Conservation (phyloP, 2,113 vertebrate genomes). For the Leucoraja erinaceus region DNA sequence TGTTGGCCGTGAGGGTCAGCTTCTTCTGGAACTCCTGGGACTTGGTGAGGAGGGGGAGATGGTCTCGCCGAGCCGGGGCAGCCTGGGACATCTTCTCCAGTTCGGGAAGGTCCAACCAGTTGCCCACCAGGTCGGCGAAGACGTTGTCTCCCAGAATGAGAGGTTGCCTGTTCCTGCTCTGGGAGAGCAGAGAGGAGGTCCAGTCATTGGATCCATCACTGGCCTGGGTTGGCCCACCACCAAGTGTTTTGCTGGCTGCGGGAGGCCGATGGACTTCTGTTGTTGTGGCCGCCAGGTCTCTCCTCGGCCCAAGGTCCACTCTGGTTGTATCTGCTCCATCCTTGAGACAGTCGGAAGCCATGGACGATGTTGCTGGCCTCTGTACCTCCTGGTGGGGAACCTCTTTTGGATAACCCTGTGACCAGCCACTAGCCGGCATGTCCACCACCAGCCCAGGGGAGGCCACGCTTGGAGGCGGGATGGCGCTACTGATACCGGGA, state of each 20-base stretch:
- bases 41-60: conserved; percentile 50
- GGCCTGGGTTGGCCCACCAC: conserved; percentile 59
- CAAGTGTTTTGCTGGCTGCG: conserved; percentile 55
- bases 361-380: no score
- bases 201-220: conserved; percentile 71
- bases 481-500: conserved; percentile 44
- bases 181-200: conserved; percentile 87
- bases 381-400: neutral
- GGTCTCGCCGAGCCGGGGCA: conserved; percentile 46
- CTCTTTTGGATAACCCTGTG: neutral
- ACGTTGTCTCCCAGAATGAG: conserved; percentile 88
- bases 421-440: neutral
- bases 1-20: conserved; percentile 84
- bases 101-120: conserved; percentile 92
- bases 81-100: conserved; percentile 62
- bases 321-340: conserved; percentile 43
- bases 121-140: conserved; percentile 91
- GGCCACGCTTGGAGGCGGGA: conserved; percentile 46
- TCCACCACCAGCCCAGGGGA: conserved; percentile 43
- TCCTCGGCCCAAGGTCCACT: conserved; percentile 35
- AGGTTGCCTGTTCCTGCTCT: conserved; percentile 83
- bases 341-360: no score
- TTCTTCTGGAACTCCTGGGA: conserved; percentile 81
- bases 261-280: conserved; percentile 57
- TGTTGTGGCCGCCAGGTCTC: conserved; percentile 47